phyloP scores from a whole-genome alignment of 2,797 vertebrate species.

The Numenius phaeopus region DNA sequence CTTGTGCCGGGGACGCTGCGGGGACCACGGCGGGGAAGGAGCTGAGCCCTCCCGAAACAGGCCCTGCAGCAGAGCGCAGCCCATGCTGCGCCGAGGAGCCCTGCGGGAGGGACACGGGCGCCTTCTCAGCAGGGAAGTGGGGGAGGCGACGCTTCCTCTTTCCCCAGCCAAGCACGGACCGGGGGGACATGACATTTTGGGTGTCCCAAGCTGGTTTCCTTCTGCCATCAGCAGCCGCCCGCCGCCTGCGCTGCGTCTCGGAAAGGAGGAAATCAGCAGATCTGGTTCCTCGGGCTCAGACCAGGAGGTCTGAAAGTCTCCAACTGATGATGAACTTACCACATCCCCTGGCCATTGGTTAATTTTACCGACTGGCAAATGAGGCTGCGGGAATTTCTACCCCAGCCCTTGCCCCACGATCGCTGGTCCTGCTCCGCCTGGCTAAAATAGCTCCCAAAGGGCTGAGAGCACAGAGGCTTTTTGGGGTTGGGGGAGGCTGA shows the following conservation, averaged over 20 bases:
- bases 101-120: accelerated
- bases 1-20: accelerated
- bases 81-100: background rate
- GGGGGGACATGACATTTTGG: background rate
- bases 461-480: background rate
- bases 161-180: background rate
- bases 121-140: slow-evolving; percentile 44
- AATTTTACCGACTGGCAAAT: background rate
- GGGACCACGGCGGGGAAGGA: background rate
- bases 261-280: slow-evolving; percentile 57
- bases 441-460: background rate
- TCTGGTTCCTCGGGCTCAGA: background rate
- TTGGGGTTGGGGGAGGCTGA: background rate
- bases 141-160: slow-evolving; percentile 17
- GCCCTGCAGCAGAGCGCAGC: background rate
- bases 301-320: background rate
- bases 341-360: background rate
- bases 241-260: background rate
- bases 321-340: slow-evolving; percentile 4
- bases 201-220: background rate
- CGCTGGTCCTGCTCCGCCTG: accelerated
- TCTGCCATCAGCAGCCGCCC: background rate
- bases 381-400: background rate
- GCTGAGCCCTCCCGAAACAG: background rate
- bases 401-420: background rate